phyloP scores from a whole-genome alignment of 2,888 invertebrate species.

The Abscondita cerata region DNA sequence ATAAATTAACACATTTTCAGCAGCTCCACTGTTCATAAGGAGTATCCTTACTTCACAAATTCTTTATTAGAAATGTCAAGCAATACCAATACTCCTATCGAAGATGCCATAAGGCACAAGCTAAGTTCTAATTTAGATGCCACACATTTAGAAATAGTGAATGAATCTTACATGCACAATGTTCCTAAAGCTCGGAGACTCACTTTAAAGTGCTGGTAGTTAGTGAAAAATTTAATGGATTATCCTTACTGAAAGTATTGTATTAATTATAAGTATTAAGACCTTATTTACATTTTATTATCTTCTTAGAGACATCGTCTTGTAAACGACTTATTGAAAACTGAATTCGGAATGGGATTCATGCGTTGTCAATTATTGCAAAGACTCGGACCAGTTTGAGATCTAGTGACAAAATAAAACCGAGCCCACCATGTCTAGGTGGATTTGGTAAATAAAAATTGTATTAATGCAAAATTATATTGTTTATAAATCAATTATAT shows the following conservation, averaged over 20 bases:
- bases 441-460: constrained; percentile 87
- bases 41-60: too few species aligned
- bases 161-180: constrained; percentile 96
- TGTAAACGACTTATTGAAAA: constrained; percentile 80
- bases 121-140: constrained; percentile 69
- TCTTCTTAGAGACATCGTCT: constrained; percentile 80
- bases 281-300: constrained; percentile 19
- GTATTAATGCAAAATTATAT: too few species aligned
- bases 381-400: constrained; percentile 84
- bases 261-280: constrained; percentile 20
- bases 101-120: constrained; percentile 68
- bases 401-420: constrained; percentile 69
- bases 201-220: constrained; percentile 95
- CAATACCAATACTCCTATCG: constrained; percentile 60
- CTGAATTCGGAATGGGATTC: constrained; percentile 82
- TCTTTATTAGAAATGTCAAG: constrained; percentile 1
- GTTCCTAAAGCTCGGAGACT: constrained; percentile 90
- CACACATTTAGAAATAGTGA: constrained; percentile 81
- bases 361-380: constrained; percentile 91
- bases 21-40: too few species aligned
- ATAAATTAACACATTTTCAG: too few species aligned
- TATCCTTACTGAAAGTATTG: constrained; percentile 83
- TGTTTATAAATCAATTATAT: too few species aligned
- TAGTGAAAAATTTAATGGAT: constrained; percentile 79
- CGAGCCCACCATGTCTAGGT: constrained; percentile 82